Evolutionary conservation across 2,113 vertebrate genomes (phyloP).

Genomic region (Campylomormyrus numenius): DNA sequence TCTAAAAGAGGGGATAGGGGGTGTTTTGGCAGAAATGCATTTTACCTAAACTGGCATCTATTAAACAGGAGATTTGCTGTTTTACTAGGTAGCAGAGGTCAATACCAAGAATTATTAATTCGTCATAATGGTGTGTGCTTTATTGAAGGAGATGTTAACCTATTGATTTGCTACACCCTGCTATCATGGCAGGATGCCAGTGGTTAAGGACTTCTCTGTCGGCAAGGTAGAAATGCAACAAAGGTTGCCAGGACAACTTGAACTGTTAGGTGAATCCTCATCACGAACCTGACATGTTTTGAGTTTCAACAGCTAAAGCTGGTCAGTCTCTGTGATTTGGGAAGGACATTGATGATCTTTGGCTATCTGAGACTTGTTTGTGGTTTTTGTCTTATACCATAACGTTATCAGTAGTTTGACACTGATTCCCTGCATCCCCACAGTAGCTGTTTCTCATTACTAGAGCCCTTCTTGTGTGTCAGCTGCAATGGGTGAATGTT

Average conservation of each 20-base stretch:
- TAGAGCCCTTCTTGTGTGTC: background rate
- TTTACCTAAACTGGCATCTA: background rate
- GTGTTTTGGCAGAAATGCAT: background rate
- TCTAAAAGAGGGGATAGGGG: background rate
- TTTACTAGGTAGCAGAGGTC: background rate
- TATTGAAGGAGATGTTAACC: background rate
- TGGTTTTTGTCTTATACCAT: background rate
- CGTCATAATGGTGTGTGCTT: background rate
- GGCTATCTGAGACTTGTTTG: background rate
- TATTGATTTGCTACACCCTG: background rate
- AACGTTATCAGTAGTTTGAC: background rate
- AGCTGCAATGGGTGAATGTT: background rate
- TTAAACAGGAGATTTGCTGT: background rate
- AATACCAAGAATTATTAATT: background rate
- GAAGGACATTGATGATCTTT: background rate
- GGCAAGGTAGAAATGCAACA: background rate
- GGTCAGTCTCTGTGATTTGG: background rate
- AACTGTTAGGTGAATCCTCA: background rate
- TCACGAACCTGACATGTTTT: background rate
- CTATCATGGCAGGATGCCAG: background rate
- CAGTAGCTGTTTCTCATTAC: background rate
- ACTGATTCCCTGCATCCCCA: background rate
- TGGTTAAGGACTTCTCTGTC: background rate
- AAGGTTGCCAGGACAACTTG: background rate
- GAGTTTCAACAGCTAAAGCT: background rate